Conservation (phyloP, 2,888 invertebrate genomes). For the Drosophila vallismaia region DNA sequence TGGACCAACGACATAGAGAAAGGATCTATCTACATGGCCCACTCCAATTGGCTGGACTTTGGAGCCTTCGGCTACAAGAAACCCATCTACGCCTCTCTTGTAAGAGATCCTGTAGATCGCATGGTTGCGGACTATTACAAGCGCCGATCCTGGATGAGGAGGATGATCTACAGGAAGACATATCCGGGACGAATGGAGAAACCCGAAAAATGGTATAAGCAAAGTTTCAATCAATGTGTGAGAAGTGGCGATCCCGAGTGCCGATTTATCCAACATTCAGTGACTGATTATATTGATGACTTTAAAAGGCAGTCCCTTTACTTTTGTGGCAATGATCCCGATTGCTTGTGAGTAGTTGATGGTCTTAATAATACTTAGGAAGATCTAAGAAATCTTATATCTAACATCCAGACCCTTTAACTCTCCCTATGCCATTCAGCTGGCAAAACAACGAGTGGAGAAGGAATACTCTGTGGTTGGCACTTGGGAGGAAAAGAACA, state of each 20-base stretch:
- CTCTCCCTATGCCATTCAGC: slow-evolving; percentile 90
- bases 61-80: slow-evolving; percentile 89
- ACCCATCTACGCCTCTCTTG: slow-evolving; percentile 94
- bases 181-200: slow-evolving; percentile 84
- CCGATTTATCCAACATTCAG: slow-evolving; percentile 90
- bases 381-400: not conserved
- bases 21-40: slow-evolving; percentile 92
- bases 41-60: slow-evolving; percentile 94
- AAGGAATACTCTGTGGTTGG: slow-evolving; percentile 94
- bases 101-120: slow-evolving; percentile 94
- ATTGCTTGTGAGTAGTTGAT: slow-evolving; percentile 88
- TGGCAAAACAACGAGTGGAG: slow-evolving; percentile 93
- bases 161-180: slow-evolving; percentile 89
- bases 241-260: slow-evolving; percentile 91
- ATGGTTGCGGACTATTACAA: slow-evolving; percentile 95
- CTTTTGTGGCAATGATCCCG: slow-evolving; percentile 93
- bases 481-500: slow-evolving; percentile 93
- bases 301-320: slow-evolving; percentile 93
- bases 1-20: slow-evolving; percentile 88
- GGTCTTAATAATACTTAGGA: not conserved
- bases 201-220: slow-evolving; percentile 86
- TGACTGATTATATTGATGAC: slow-evolving; percentile 91
- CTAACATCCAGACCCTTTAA: slow-evolving; percentile 89
- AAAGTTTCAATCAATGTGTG: slow-evolving; percentile 94
- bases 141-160: slow-evolving; percentile 88